Evolutionary conservation across 92 coral and sea anemone genomes (phyloP).

Genomic region (Pocillopora meandrina): DNA sequence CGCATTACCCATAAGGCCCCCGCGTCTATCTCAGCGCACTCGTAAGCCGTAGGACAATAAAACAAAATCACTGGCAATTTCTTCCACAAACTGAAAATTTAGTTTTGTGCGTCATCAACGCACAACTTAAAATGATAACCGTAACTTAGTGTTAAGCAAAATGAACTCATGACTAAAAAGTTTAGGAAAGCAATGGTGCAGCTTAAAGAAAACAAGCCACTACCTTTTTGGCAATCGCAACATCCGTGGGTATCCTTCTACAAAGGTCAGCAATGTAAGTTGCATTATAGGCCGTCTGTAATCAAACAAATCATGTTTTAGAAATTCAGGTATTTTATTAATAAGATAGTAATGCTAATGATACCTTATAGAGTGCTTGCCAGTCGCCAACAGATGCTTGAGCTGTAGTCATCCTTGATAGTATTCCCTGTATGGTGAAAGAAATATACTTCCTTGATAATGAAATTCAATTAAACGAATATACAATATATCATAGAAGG

Average conservation of each 20-base stretch:
- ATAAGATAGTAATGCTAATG: neutral
- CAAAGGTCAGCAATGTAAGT: conserved; percentile 91
- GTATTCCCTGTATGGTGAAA: conserved; percentile 69
- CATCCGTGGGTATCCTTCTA: conserved; percentile 79
- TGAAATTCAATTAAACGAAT: neutral
- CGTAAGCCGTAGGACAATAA: no score
- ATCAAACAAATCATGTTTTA: neutral
- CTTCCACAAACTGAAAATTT: no score
- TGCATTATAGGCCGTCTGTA: conserved; percentile 93
- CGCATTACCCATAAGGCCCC: no score
- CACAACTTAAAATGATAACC: no score
- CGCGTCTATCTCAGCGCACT: no score
- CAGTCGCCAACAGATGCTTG: conserved; percentile 99
- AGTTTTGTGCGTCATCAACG: no score
- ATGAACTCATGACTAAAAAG: neutral
- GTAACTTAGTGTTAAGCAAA: no score
- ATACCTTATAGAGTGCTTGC: conserved; percentile 95
- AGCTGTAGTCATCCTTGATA: conserved; percentile 91
- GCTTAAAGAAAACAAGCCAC: neutral
- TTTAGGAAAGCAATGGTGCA: neutral
- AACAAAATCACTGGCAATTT: no score
- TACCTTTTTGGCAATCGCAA: conserved; percentile 89
- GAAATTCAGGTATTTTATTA: neutral
- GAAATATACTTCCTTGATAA: neutral
- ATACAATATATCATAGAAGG: no score